phyloP scores from a whole-genome alignment of 2,797 vertebrate genomes.

The Sylvia borin region DNA sequence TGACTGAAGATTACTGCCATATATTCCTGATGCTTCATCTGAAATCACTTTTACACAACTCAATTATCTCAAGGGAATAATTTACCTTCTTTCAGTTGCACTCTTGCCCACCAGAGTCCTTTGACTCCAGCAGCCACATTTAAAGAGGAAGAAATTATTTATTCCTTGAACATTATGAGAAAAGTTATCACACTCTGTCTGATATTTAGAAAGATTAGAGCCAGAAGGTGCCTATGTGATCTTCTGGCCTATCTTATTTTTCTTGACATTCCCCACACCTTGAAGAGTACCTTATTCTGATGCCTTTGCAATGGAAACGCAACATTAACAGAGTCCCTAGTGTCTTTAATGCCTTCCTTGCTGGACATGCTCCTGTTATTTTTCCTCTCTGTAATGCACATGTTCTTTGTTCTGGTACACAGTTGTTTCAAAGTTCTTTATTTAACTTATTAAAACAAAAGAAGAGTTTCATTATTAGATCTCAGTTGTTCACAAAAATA shows the following conservation, averaged over 20 bases:
- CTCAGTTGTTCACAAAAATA: neutral
- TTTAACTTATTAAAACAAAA: neutral
- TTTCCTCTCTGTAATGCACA: neutral
- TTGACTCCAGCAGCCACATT: neutral
- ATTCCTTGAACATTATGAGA: neutral
- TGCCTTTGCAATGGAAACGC: neutral
- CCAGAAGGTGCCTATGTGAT: neutral
- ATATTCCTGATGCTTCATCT: neutral
- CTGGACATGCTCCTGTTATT: neutral
- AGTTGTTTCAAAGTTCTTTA: slow-evolving; percentile 31
- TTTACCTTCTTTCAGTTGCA: neutral
- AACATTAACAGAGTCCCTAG: neutral
- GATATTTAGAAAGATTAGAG: neutral
- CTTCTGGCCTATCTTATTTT: neutral
- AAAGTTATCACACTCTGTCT: neutral
- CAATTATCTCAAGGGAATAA: neutral
- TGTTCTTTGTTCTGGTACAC: slow-evolving; percentile 15
- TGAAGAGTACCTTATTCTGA: neutral
- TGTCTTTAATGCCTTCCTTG: neutral
- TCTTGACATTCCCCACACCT: neutral
- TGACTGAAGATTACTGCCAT: slow-evolving; percentile 4
- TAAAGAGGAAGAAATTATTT: neutral
- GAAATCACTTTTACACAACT: neutral
- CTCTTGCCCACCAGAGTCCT: neutral
- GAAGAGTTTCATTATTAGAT: neutral